Base-by-base conservation (phyloP, 2,888 invertebrate genomes). In the Drosophila infuscata region DNA sequence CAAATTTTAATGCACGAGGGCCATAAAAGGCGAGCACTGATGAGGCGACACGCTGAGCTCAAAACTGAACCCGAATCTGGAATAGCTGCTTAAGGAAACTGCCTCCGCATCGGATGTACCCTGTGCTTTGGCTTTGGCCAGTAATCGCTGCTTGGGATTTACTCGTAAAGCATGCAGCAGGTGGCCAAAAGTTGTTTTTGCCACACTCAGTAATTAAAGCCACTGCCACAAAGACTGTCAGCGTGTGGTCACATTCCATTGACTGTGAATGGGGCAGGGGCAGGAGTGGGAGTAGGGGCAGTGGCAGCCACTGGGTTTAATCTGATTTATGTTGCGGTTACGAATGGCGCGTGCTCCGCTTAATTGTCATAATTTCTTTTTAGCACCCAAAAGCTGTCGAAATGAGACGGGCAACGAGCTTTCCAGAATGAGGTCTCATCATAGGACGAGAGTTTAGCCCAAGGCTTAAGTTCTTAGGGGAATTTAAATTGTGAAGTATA, bases 341-440 rank as follows among this genome's bases (percentile, higher is more conserved):
- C 61, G 53, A 54, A 48, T 54, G 58, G 58, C 76, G 70, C 79
- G 74, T 82, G 82, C 76, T 76, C 53, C 56, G 38, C 77, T 79
- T 85, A 79, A 83, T 88, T 88, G 83, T 79, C 74, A 86, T 87
- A 81, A 88, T 87, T 83, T 83, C 71, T 83, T 74, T 81, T 74
- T 64, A 69, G 63, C 76, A 64, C 69, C 48, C 53, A 63, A 58
- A 58, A 57, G 59, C 57, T 51, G 51, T 49, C 51, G 53, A 41
- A 69, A 57, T 43, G 33, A 49, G 46, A n/a, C 49, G 52, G 29
- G n/a, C 32, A 51, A 20, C 20, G n/a, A 20, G 29, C 32, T 43
- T 9, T 17, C 5, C n/a, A n/a, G 20, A 60, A 15, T 15, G n/a
- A 29, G 17, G 12, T 17, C 35, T 49, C 35, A 15, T 60, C 29